Evolutionary conservation across 1,140 invertebrate genomes (phyloP).

Genomic region (Hormaphis cornu): DNA sequence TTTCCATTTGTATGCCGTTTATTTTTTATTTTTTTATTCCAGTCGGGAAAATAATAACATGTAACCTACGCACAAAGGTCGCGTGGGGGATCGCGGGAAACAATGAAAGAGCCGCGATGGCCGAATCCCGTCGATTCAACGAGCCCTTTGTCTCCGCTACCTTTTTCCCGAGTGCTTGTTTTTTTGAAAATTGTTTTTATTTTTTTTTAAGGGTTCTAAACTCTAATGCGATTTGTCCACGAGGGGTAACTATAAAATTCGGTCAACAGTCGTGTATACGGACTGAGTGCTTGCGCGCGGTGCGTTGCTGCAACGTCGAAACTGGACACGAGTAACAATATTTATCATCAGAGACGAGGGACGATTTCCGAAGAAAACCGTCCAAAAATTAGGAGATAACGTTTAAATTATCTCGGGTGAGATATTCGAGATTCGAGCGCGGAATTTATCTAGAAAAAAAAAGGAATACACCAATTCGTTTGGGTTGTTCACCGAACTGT

Average conservation of each 20-base stretch:
- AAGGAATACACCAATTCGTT: too few species aligned
- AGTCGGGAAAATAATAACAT: slow-evolving; percentile 19
- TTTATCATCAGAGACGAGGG: too few species aligned
- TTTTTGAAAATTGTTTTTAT: background rate
- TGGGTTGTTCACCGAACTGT: too few species aligned
- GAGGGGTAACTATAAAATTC: background rate
- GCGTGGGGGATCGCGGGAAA: slow-evolving; percentile 5
- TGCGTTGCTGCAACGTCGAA: too few species aligned
- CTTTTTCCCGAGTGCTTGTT: slow-evolving; percentile 21
- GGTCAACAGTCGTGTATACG: background rate
- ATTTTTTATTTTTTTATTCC: background rate
- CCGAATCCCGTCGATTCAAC: background rate
- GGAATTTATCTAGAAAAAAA: too few species aligned
- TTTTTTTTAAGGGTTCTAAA: slow-evolving; percentile 10
- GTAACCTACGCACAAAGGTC: slow-evolving; percentile 30
- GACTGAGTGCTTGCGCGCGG: too few species aligned
- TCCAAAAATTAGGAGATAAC: too few species aligned
- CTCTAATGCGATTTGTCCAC: background rate
- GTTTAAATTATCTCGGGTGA: too few species aligned
- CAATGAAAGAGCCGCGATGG: slow-evolving; percentile 19
- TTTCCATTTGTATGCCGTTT: slow-evolving; percentile 16
- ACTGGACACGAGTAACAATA: too few species aligned
- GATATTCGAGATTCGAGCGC: too few species aligned
- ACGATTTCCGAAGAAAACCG: too few species aligned
- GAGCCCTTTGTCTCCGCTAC: slow-evolving; percentile 25